A percentile compares a stretch with the other conserved stretches of the same genome.
Conservation (phyloP, 1,140 invertebrate genomes). For the Aphelenchoides besseyi region DNA sequence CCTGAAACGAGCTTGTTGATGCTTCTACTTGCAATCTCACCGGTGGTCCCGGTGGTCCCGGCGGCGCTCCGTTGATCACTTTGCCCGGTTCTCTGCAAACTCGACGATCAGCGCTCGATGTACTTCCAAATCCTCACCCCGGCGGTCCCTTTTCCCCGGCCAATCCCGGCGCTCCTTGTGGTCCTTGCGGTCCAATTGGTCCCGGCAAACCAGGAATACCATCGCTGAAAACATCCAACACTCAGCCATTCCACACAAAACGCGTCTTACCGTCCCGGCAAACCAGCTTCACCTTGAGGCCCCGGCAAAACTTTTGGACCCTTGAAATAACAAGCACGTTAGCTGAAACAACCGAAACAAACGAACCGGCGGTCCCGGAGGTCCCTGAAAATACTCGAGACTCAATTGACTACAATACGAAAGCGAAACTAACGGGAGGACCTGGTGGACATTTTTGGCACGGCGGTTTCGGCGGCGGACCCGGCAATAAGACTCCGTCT, state of each 20-base stretch:
- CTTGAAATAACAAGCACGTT: neutral
- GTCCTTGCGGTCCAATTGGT: constrained; percentile 56
- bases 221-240: too few relatives aligned
- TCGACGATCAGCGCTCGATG: neutral
- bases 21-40: neutral
- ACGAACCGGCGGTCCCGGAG: constrained; percentile 47
- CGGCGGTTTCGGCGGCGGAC: constrained; percentile 62
- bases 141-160: constrained; percentile 61
- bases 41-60: constrained; percentile 58
- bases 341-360: neutral
- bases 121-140: constrained; percentile 35
- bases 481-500: constrained; percentile 57
- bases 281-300: constrained; percentile 56
- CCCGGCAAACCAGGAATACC: constrained; percentile 56
- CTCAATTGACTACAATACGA: neutral
- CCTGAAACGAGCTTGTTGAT: constrained; percentile 16
- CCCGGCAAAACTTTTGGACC: constrained; percentile 57
- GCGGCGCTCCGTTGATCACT: constrained; percentile 61
- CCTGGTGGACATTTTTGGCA: constrained; percentile 60
- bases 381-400: constrained; percentile 31
- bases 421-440: constrained; percentile 33
- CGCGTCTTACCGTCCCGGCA: too few relatives aligned
- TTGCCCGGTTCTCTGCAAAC: constrained; percentile 46
- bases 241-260: too few relatives aligned
- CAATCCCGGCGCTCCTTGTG: constrained; percentile 58